phyloP scores from a whole-genome alignment of 2,888 invertebrate genomes.

The Prosapia bicincta region DNA sequence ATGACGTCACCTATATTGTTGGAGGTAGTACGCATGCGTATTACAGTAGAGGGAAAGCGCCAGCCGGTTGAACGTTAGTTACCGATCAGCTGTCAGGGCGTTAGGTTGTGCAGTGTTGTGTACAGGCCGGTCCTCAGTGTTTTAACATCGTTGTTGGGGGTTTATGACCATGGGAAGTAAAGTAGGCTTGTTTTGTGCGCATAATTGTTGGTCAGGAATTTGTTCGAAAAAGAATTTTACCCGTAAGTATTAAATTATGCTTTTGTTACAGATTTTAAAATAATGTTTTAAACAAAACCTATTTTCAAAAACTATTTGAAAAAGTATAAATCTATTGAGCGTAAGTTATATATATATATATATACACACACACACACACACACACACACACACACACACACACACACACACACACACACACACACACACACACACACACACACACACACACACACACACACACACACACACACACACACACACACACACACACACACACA shows the following conservation, averaged over 20 bases:
- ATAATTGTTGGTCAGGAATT: slow-evolving; percentile 45
- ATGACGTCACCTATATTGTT: neutral
- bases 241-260: neutral
- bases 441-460: too few relatives aligned
- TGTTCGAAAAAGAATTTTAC: slow-evolving; percentile 14
- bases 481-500: too few relatives aligned
- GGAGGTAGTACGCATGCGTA: neutral
- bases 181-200: slow-evolving; percentile 47
- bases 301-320: too few relatives aligned
- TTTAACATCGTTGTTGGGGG: slow-evolving; percentile 4
- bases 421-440: too few relatives aligned
- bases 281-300: too few relatives aligned
- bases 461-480: too few relatives aligned
- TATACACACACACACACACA: too few relatives aligned
- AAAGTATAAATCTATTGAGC: too few relatives aligned
- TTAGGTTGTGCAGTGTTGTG: neutral
- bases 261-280: too few relatives aligned
- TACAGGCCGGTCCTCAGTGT: neutral
- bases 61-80: neutral
- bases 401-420: too few relatives aligned
- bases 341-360: too few relatives aligned
- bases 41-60: neutral
- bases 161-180: slow-evolving; percentile 46
- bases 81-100: neutral
- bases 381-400: too few relatives aligned